phyloP scores from a whole-genome alignment of 2,888 invertebrate genomes.

The Brachypalpus laphriformis region DNA sequence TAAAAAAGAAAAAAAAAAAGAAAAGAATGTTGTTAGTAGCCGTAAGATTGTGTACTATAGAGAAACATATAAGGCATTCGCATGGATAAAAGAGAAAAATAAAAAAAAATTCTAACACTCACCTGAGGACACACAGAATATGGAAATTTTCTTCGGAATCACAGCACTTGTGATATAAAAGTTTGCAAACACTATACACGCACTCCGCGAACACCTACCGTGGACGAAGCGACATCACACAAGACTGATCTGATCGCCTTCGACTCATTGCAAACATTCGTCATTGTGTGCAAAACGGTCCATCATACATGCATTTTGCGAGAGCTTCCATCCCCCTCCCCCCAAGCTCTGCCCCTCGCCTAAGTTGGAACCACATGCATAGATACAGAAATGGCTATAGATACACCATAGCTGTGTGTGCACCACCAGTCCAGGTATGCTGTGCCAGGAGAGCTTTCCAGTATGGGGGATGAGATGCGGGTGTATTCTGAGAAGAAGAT shows the following conservation, averaged over 20 bases:
- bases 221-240: too few relatives aligned
- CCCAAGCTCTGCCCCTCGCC: not conserved
- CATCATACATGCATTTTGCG: not conserved
- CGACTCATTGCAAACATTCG: not conserved
- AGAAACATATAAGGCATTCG: too few relatives aligned
- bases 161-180: too few relatives aligned
- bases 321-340: not conserved
- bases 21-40: too few relatives aligned
- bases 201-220: too few relatives aligned
- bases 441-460: not conserved
- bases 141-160: too few relatives aligned
- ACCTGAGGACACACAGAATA: too few relatives aligned
- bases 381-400: not conserved
- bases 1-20: too few relatives aligned
- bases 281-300: not conserved
- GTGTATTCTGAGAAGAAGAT: slow-evolving; percentile 4
- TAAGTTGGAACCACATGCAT: not conserved
- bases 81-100: too few relatives aligned
- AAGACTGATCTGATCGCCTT: slow-evolving; percentile 18
- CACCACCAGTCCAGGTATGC: not conserved
- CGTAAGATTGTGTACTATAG: too few relatives aligned
- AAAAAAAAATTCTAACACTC: too few relatives aligned
- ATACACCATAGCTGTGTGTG: not conserved
- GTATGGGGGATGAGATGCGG: not conserved
- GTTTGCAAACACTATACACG: too few relatives aligned